Evolutionary conservation across 2,888 invertebrate species (phyloP), one percentile per base, ranked within the genome.

Genomic region (Sthenelais limicola): DNA sequence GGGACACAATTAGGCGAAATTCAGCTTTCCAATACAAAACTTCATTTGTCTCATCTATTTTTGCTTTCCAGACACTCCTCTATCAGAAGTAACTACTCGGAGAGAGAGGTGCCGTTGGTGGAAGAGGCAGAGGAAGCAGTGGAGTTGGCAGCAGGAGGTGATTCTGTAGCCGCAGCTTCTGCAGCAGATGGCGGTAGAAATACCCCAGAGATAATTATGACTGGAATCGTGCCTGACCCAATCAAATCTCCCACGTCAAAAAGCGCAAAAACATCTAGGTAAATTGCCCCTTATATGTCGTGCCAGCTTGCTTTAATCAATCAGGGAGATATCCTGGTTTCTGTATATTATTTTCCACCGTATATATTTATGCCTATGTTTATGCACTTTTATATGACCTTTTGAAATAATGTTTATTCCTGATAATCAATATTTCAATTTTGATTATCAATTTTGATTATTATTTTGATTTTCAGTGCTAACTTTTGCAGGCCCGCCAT

Each of bases 201-300:
- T 21, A 73, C 70, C 18, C 70, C 70, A 5, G 73, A 70, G 51
- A 35, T 69, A 2, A 38, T 69, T 51, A 73, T 70, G 70, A 68
- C 62, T 9, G 69, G 38, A 47, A 58, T 58, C 3, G 26, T 33
- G 35, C 47, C 56, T 7, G 70, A 62, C 32, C 69, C 69, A n/a
- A 51, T 70, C 48, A 70, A 73, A 33, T 62, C 62, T 4, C 62
- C 62, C n/a, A 15, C 62, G 2, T 35, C 62, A 24, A 35, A 35
- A 28, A 62, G 43, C 15, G 43, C 35, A 26, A 62, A 62, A 28
- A 21, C 62, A 3, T 21, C 38, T 12, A 62, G 38, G 62, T 62
- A 62, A 43, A 43, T 43, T 12, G 43, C 15, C 15, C 43, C 9
- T 15, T 12, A 43, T 43, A 43, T 43, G n/a, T n/a, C n/a, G n/a